phyloP scores from a whole-genome alignment of 1,140 invertebrate species.

The Linepithema humile region DNA sequence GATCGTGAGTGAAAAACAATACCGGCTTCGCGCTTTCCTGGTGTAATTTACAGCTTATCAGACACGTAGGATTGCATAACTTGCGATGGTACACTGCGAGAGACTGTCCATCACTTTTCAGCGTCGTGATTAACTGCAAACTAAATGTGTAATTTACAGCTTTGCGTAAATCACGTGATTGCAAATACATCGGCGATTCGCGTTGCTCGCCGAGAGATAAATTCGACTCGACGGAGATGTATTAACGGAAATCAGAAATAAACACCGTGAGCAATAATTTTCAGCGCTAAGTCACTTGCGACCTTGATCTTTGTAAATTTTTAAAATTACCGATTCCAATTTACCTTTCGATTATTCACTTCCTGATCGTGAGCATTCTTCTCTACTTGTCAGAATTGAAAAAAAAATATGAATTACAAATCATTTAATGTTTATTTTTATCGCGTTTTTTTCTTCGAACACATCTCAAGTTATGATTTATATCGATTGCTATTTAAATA shows the following conservation, averaged over 20 bases:
- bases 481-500: too few relatives aligned
- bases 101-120: background rate
- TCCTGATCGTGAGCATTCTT: background rate
- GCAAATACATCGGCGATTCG: background rate
- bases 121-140: background rate
- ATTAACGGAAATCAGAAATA: background rate
- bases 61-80: slow-evolving; percentile 9
- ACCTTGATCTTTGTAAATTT: background rate
- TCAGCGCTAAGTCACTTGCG: background rate
- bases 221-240: too few relatives aligned
- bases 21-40: background rate
- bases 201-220: too few relatives aligned
- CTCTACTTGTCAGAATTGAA: too few relatives aligned
- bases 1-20: background rate
- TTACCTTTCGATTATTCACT: background rate
- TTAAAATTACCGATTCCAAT: background rate
- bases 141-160: background rate
- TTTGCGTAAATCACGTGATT: background rate
- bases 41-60: slow-evolving; percentile 13
- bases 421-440: too few relatives aligned
- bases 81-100: background rate
- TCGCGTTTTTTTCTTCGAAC: too few relatives aligned
- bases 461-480: too few relatives aligned
- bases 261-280: background rate
- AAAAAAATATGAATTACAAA: too few relatives aligned